Percentiles rank a stretch among this genome's conserved stretches.
Conservation (phyloP, 2,113 vertebrate species). For the Neomonachus schauinslandi region DNA sequence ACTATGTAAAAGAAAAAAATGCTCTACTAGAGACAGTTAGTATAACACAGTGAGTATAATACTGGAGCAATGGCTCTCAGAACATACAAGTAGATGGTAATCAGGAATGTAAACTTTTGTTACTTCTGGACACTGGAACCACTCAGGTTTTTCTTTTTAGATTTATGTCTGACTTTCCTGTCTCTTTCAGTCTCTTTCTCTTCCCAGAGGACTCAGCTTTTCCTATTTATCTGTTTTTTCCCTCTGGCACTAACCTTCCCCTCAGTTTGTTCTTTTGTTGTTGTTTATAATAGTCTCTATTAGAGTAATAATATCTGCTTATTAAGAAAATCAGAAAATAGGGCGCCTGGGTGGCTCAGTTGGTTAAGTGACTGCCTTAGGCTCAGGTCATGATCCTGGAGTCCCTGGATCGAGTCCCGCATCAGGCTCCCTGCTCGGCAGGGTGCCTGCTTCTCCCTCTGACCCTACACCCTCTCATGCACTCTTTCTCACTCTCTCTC, state of each 20-base stretch:
- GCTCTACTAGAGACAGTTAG: not conserved
- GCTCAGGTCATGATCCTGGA: too few species aligned
- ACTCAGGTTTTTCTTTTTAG: not conserved
- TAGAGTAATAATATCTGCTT: not conserved
- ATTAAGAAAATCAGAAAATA: not conserved
- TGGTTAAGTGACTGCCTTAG: too few species aligned
- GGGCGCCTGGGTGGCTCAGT: too few species aligned
- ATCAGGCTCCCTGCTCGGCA: too few species aligned
- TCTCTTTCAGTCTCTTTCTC: not conserved
- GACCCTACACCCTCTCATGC: too few species aligned
- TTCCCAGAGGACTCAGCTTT: not conserved
- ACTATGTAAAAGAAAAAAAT: not conserved
- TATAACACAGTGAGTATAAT: not conserved
- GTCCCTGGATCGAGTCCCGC: too few species aligned
- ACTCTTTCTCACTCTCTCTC: too few species aligned
- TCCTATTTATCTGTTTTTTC: not conserved
- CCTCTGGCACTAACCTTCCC: not conserved
- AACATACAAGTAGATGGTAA: not conserved
- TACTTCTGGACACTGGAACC: not conserved
- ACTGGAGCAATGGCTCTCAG: not conserved
- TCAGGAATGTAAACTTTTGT: not conserved
- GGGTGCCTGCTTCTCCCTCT: too few species aligned
- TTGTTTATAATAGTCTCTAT: not conserved
- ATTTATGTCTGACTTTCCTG: not conserved
- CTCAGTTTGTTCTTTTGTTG: not conserved